Conservation (phyloP, 2,797 vertebrate genomes). For the Mormyrus hasselquistii region DNA sequence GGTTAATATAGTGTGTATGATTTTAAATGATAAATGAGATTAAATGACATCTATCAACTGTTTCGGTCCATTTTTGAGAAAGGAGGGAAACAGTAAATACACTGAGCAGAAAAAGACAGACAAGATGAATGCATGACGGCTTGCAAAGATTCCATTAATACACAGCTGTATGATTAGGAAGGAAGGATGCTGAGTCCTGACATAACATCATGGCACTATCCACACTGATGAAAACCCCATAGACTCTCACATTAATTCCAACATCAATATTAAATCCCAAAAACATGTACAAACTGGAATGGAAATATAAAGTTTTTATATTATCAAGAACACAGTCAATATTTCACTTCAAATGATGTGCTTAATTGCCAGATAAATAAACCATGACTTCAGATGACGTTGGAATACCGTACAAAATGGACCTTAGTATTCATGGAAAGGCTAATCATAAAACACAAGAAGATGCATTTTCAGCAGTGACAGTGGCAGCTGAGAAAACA, state of each 20-base stretch:
- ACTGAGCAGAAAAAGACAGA: neutral
- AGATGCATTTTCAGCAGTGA: neutral
- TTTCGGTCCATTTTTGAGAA: neutral
- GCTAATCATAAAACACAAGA: neutral
- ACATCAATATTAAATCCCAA: neutral
- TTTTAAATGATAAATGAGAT: neutral
- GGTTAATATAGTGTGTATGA: neutral
- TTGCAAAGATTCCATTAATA: neutral
- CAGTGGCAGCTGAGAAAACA: neutral
- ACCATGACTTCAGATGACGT: neutral
- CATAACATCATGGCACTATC: neutral
- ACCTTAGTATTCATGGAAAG: neutral
- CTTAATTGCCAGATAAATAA: neutral
- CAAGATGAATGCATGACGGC: neutral
- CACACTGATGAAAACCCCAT: neutral
- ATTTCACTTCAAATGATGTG: neutral
- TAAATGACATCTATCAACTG: neutral
- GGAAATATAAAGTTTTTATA: neutral
- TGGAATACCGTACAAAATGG: neutral
- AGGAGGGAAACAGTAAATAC: neutral
- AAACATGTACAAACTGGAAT: neutral
- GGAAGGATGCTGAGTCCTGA: neutral
- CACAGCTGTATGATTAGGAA: neutral
- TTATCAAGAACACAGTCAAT: neutral
- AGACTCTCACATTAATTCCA: neutral